These are phyloP conservation scores for Euplexia lucipara DNA, from an alignment of 2,888 invertebrate species.

Conservation along the genomic window DNA sequence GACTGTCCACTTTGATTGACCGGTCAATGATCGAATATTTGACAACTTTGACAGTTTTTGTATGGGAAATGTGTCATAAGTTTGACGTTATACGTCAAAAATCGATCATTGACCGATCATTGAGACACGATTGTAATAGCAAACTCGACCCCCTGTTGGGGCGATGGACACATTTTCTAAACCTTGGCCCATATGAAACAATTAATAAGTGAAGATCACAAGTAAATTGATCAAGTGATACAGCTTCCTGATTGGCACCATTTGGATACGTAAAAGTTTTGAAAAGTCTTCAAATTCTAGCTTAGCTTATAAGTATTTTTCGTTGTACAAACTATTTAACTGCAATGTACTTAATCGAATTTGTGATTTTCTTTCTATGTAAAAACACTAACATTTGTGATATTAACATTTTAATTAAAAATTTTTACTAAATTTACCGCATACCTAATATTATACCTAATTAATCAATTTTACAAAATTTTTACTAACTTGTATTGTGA, in stretches of 20 bases:
- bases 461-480: constrained; percentile 50
- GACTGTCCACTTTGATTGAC: constrained; percentile 24
- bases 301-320: constrained; percentile 56
- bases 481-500: constrained; percentile 62
- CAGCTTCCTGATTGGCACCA: not conserved
- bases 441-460: constrained; percentile 46
- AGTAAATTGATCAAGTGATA: not conserved
- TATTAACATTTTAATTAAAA: constrained; percentile 60
- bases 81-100: no score
- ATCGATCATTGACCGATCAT: no score
- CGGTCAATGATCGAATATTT: no score
- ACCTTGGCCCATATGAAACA: constrained; percentile 10
- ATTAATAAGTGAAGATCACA: constrained; percentile 3
- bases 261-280: constrained; percentile 40
- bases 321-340: constrained; percentile 58
- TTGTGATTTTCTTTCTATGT: constrained; percentile 54
- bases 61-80: no score
- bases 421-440: constrained; percentile 42
- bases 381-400: constrained; percentile 66
- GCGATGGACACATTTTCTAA: constrained; percentile 9
- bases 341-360: constrained; percentile 61
- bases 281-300: constrained; percentile 61
- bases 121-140: no score
- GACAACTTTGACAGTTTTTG: no score
- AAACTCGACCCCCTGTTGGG: no score